A percentile compares a stretch with the other conserved stretches of the same genome.
Conservation (phyloP, 2,113 vertebrate genomes). For the Platysternon megacephalum region DNA sequence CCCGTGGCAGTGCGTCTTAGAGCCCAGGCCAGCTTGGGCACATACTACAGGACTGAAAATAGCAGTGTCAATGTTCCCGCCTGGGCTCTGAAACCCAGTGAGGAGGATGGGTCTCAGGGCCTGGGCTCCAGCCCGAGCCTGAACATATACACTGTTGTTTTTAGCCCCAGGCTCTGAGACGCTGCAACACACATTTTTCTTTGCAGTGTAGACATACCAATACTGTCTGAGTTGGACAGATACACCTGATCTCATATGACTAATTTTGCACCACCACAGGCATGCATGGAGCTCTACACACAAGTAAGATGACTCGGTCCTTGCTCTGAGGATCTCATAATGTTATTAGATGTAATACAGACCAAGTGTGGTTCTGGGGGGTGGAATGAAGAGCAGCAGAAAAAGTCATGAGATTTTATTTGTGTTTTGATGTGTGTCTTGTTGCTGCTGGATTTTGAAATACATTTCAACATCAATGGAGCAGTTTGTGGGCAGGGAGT, state of each 20-base stretch:
- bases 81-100: neutral
- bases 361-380: neutral
- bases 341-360: neutral
- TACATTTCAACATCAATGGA: neutral
- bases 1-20: no score
- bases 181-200: neutral
- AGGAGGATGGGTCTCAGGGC: neutral
- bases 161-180: neutral
- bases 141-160: neutral
- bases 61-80: neutral
- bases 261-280: neutral
- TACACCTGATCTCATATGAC: neutral
- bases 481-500: neutral
- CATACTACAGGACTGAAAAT: neutral
- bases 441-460: neutral
- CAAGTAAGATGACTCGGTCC: neutral
- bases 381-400: neutral
- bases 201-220: neutral
- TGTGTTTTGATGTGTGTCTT: neutral
- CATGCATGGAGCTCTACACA: neutral
- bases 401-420: neutral
- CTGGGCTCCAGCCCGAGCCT: neutral
- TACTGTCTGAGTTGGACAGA: neutral
- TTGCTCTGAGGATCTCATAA: neutral
- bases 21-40: neutral